phyloP scores from a whole-genome alignment of 92 coral and sea anemone species.

The Porites evermanni region DNA sequence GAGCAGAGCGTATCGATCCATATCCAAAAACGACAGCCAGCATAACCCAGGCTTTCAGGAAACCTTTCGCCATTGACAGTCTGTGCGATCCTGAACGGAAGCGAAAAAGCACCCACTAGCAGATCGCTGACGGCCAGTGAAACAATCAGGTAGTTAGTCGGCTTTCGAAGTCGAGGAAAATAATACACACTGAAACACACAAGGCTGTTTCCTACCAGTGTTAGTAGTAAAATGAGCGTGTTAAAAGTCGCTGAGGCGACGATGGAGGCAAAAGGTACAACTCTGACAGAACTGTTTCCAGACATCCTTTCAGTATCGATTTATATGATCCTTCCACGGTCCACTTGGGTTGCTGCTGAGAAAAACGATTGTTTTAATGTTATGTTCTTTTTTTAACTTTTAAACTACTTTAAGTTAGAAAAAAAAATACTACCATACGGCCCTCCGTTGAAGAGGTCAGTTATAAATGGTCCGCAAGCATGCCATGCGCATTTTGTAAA shows the following conservation, averaged over 20 bases:
- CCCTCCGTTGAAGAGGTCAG: too few relatives aligned
- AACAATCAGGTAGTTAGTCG: conserved; percentile 90
- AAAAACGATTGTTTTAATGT: background rate
- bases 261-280: background rate
- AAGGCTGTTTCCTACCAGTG: conserved; percentile 88
- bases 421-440: too few relatives aligned
- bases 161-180: conserved; percentile 85
- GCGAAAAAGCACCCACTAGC: conserved; percentile 81
- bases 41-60: conserved; percentile 70
- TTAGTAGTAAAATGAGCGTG: conserved; percentile 79
- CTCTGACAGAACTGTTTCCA: background rate
- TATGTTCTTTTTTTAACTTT: too few relatives aligned
- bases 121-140: conserved; percentile 96
- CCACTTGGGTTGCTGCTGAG: background rate
- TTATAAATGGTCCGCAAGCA: too few relatives aligned
- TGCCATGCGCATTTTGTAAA: too few relatives aligned
- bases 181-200: conserved; percentile 87
- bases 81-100: conserved; percentile 92
- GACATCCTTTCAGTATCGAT: conserved; percentile 1
- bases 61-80: conserved; percentile 71
- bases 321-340: background rate
- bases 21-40: conserved; percentile 93
- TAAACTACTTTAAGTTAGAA: too few relatives aligned
- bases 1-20: conserved; percentile 90
- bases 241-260: conserved; percentile 85